These are phyloP conservation scores for Crypturellus tataupa DNA, from an alignment of 2,797 vertebrate species.

Conservation along the genomic window DNA sequence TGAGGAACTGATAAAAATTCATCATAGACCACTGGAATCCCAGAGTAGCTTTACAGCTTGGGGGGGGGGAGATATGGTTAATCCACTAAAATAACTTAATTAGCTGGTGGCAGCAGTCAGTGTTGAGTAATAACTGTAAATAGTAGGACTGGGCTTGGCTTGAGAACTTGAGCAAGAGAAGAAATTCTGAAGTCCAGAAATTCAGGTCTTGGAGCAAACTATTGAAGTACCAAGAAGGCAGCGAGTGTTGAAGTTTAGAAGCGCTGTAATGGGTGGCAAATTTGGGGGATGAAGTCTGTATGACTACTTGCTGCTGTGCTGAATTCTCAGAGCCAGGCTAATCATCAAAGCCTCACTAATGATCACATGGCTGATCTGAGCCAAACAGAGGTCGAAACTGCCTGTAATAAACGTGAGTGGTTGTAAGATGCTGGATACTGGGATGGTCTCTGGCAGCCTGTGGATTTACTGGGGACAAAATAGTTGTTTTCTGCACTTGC, in stretches of 20 bases:
- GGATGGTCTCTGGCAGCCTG: too few relatives aligned
- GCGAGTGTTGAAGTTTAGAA: not conserved
- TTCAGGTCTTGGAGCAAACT: not conserved
- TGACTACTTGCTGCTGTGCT: rapidly evolving
- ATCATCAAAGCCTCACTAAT: not conserved
- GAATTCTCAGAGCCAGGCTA: not conserved
- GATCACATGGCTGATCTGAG: rapidly evolving
- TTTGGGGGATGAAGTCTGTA: not conserved
- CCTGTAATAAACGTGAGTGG: not conserved
- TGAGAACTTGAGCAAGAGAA: not conserved
- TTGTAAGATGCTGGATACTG: too few relatives aligned
- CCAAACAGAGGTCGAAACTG: not conserved
- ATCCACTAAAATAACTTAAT: rapidly evolving
- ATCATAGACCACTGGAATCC: too few relatives aligned
- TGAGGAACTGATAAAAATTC: too few relatives aligned
- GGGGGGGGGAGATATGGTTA: not conserved
- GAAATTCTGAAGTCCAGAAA: not conserved
- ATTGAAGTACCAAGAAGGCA: not conserved
- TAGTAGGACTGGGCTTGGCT: not conserved
- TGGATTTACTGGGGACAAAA: not conserved
- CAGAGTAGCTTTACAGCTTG: too few relatives aligned
- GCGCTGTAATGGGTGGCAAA: not conserved
- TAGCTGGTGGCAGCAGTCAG: rapidly evolving
- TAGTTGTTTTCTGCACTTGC: not conserved
- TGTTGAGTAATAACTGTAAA: rapidly evolving